Conservation (phyloP, 2,113 vertebrate species). For the Colinus virginianus region DNA sequence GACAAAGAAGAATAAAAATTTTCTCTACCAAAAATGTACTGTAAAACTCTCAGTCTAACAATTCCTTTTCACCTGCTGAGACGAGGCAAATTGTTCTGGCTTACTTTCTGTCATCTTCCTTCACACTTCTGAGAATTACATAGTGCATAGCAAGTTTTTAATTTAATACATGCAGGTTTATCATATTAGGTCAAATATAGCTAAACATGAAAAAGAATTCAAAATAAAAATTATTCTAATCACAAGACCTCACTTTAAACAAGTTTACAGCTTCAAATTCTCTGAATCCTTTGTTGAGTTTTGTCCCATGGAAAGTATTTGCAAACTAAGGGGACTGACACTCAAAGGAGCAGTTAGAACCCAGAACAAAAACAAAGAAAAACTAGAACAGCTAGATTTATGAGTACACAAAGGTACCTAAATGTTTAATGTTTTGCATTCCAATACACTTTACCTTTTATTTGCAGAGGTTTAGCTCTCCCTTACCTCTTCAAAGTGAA, state of each 20-base stretch:
- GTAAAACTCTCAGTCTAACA: background rate
- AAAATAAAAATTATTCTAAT: background rate
- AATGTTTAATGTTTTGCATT: background rate
- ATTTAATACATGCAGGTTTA: background rate
- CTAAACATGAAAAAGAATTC: background rate
- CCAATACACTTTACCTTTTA: background rate
- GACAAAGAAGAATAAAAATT: background rate
- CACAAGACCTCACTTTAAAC: background rate
- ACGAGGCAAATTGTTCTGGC: background rate
- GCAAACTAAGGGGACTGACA: too few species aligned
- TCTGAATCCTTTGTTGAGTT: background rate
- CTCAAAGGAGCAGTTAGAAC: background rate
- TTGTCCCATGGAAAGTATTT: background rate
- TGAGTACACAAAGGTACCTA: background rate
- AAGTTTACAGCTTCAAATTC: background rate
- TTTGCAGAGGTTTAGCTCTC: background rate
- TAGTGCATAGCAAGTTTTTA: background rate
- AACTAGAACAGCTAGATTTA: background rate
- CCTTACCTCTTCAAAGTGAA: slow-evolving; percentile 78
- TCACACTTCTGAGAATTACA: background rate
- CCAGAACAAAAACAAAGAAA: background rate
- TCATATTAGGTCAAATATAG: background rate
- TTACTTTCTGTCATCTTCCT: background rate
- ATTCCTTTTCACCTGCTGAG: background rate
- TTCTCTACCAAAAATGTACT: background rate